Evolutionary conservation across 1,140 invertebrate genomes (phyloP).

Genomic region (Thaumatotibia leucotreta): DNA sequence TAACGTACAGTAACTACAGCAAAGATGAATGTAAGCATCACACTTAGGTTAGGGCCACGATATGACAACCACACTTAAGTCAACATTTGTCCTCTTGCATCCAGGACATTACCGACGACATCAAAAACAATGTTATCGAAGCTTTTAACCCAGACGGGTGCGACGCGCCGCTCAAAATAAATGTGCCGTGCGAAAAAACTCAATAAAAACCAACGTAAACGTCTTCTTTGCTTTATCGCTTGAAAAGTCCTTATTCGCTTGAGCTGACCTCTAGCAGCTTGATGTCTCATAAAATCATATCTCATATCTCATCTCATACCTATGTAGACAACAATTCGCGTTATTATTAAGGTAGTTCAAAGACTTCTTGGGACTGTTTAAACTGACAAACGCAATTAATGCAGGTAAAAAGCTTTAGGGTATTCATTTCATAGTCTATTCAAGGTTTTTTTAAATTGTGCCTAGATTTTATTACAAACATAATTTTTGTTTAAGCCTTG

Average conservation of each 20-base stretch:
- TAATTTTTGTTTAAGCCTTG: too few relatives aligned
- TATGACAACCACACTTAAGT: background rate
- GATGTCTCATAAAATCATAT: background rate
- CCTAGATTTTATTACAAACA: too few relatives aligned
- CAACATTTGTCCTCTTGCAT: background rate
- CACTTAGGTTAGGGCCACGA: too few relatives aligned
- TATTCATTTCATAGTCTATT: too few relatives aligned
- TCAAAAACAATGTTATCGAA: slow-evolving; percentile 6
- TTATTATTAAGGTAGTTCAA: too few relatives aligned
- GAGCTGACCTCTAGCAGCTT: slow-evolving; percentile 25
- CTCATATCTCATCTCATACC: too few relatives aligned
- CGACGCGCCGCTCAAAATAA: slow-evolving; percentile 37
- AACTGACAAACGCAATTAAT: too few relatives aligned
- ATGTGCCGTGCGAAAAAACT: slow-evolving; percentile 44
- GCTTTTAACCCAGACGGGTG: background rate
- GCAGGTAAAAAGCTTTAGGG: too few relatives aligned
- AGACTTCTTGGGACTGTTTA: too few relatives aligned
- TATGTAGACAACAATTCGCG: slow-evolving; percentile 17
- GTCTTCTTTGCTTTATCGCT: slow-evolving; percentile 42
- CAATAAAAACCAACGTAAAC: slow-evolving; percentile 44
- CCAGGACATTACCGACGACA: background rate
- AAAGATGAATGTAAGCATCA: too few relatives aligned
- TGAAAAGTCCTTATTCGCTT: slow-evolving; percentile 35
- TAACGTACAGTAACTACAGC: too few relatives aligned
- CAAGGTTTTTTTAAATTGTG: too few relatives aligned